Evolutionary conservation across 1,140 invertebrate species (phyloP).

Genomic region (Cydia splendana): DNA sequence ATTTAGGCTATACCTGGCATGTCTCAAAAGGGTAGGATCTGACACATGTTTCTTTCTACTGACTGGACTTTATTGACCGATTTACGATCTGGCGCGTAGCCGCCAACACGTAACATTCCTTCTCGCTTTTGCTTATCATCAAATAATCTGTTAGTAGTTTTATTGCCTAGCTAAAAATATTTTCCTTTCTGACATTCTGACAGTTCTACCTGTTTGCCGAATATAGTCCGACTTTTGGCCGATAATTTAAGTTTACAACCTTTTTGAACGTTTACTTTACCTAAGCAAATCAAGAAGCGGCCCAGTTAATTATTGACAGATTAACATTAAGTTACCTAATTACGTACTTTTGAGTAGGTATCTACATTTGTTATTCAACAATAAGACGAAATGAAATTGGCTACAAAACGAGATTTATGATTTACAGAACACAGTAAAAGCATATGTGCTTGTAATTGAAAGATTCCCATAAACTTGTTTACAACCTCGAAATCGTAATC

Average conservation of each 20-base stretch:
- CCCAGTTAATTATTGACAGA: too few species aligned
- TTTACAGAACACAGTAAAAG: background rate
- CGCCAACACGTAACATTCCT: conserved; percentile 1
- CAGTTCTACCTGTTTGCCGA: background rate
- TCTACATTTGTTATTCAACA: too few species aligned
- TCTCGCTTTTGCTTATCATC: conserved; percentile 1
- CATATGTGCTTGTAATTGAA: background rate
- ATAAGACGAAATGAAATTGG: too few species aligned
- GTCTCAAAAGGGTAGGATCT: conserved; percentile 1
- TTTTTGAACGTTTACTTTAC: too few species aligned
- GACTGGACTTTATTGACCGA: conserved; percentile 1
- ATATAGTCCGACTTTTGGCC: background rate
- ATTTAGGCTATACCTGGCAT: conserved; percentile 6
- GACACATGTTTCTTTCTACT: conserved; percentile 9
- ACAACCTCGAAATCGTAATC: background rate
- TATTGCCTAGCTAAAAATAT: background rate
- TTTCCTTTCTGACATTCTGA: background rate
- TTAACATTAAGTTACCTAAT: too few species aligned
- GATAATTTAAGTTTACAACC: background rate
- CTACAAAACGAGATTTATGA: background rate
- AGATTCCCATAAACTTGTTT: conserved; percentile 5
- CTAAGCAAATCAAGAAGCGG: too few species aligned
- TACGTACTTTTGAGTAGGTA: too few species aligned
- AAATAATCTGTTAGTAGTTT: conserved; percentile 13
- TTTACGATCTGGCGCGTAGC: conserved; percentile 19